phyloP scores from a whole-genome alignment of 2,113 vertebrate genomes.

The Cynopterus brachyotis region DNA sequence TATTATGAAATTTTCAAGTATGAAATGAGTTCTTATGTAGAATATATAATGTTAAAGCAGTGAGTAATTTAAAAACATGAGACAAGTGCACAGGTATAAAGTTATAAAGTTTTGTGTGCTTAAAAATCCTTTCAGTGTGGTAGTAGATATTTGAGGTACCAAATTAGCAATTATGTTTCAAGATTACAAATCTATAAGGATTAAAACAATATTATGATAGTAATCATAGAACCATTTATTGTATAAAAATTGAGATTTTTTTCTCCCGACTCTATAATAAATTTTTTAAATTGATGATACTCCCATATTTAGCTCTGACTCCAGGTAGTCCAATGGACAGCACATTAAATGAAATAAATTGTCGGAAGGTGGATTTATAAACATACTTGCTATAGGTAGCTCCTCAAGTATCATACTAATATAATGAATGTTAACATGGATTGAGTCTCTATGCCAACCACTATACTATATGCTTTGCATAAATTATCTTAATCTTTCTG shows the following conservation, averaged over 20 bases:
- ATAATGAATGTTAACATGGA: not conserved
- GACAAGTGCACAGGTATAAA: not conserved
- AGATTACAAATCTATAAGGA: not conserved
- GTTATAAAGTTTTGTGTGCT: not conserved
- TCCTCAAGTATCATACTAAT: not conserved
- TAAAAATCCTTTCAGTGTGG: not conserved
- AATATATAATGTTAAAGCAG: not conserved
- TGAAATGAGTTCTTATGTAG: not conserved
- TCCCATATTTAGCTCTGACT: not conserved
- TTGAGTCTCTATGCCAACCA: not conserved
- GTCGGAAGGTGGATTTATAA: not conserved
- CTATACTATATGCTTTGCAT: not conserved
- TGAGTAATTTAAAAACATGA: not conserved
- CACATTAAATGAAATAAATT: constrained; percentile 6
- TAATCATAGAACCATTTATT: constrained; percentile 11
- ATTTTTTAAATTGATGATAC: not conserved
- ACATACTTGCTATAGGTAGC: not conserved
- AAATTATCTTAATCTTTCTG: not conserved
- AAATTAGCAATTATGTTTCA: not conserved
- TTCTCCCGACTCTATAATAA: not conserved
- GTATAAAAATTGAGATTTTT: not conserved
- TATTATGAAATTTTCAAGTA: not conserved
- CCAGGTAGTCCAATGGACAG: not conserved
- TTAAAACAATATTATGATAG: not conserved
- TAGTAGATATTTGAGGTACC: not conserved